Conservation (phyloP, 2,888 invertebrate genomes). For the Mimas tiliae region DNA sequence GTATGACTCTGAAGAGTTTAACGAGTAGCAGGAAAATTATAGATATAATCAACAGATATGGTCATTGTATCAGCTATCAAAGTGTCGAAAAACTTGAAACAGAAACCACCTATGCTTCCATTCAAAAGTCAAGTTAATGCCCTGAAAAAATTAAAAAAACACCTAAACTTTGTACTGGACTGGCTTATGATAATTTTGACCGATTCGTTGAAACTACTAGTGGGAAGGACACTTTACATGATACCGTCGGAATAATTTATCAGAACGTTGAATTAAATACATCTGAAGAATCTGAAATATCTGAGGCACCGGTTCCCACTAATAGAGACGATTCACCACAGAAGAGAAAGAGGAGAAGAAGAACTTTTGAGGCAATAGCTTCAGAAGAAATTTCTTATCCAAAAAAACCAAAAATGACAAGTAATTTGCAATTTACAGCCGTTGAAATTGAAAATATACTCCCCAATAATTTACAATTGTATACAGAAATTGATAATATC, state of each 20-base stretch:
- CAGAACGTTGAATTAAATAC: background rate
- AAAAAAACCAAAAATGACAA: too few relatives aligned
- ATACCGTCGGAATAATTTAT: background rate
- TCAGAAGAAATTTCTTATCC: too few relatives aligned
- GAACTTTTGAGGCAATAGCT: too few relatives aligned
- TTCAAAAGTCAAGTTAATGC: background rate
- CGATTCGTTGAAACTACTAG: background rate
- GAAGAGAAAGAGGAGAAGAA: background rate
- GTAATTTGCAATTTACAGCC: too few relatives aligned
- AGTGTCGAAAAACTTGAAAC: conserved; percentile 35
- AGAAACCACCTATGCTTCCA: conserved; percentile 33
- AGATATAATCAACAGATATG: too few relatives aligned
- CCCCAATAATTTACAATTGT: too few relatives aligned
- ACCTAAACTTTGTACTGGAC: background rate
- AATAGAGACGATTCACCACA: too few relatives aligned
- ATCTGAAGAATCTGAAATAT: background rate
- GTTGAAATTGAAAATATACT: too few relatives aligned
- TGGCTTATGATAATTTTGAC: background rate
- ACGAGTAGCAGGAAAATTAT: too few relatives aligned
- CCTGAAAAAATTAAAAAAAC: background rate
- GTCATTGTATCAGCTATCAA: too few relatives aligned
- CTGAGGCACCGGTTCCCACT: too few relatives aligned
- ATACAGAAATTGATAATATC: background rate
- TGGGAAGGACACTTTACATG: background rate
- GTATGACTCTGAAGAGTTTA: too few relatives aligned